Conservation (phyloP, 2,797 vertebrate species). For the Sternotherus odoratus region DNA sequence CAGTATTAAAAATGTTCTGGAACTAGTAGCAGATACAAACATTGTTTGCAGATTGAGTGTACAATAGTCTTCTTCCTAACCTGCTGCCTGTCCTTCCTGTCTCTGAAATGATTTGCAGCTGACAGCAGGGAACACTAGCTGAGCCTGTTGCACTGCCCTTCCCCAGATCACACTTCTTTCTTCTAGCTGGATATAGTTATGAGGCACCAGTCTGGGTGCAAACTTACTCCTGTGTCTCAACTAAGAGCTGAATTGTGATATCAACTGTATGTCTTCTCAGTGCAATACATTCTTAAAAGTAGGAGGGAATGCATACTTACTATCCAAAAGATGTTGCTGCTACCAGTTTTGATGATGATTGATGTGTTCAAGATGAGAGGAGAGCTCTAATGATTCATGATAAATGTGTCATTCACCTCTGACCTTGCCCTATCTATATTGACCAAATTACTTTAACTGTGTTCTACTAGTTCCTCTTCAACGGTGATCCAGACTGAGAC, state of each 20-base stretch:
- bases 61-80: neutral
- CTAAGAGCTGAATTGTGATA: neutral
- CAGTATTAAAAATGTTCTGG: neutral
- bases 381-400: neutral
- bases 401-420: neutral
- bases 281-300: fast-evolving
- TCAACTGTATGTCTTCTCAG: neutral
- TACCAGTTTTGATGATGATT: neutral
- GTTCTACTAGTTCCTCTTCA: neutral
- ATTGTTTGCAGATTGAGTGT: neutral
- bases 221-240: neutral
- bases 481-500: neutral
- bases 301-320: neutral
- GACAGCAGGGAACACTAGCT: neutral
- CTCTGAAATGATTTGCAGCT: neutral
- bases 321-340: neutral
- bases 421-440: neutral
- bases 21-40: neutral
- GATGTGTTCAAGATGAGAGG: neutral
- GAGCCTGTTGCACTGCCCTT: neutral
- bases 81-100: neutral
- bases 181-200: neutral
- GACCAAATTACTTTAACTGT: slow-evolving; percentile 43
- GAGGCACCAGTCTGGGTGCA: neutral
- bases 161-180: slow-evolving; percentile 1